Conservation (phyloP, 1,140 invertebrate species). For the Drosophila pallidifrons region DNA sequence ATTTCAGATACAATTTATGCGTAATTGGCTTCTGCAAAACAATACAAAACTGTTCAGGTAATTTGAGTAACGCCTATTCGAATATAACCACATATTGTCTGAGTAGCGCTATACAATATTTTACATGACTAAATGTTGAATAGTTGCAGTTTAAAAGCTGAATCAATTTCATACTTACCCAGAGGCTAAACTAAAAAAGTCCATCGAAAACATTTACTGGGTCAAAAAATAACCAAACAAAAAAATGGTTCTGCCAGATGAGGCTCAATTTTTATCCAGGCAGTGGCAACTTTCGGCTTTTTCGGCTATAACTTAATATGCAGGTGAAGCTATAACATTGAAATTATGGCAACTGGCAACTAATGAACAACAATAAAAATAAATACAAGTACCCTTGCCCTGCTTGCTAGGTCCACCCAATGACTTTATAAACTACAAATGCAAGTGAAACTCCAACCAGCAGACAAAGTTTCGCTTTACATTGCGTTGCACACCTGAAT, state of each 20-base stretch:
- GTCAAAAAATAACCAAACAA: conserved; percentile 12
- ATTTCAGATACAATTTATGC: conserved; percentile 1
- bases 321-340: conserved; percentile 61
- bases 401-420: neutral
- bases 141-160: neutral
- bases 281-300: conserved; percentile 25
- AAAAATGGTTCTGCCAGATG: neutral
- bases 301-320: conserved; percentile 33
- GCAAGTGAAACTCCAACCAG: conserved; percentile 28
- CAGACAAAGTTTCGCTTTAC: conserved; percentile 60
- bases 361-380: conserved; percentile 80
- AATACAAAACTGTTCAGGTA: conserved; percentile 4
- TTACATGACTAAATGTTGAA: too few species aligned
- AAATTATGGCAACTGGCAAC: conserved; percentile 75
- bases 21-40: conserved; percentile 10
- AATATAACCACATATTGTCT: neutral
- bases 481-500: conserved; percentile 61
- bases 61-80: neutral
- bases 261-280: neutral
- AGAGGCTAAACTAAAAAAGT: too few species aligned
- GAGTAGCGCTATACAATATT: neutral
- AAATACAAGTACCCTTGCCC: conserved; percentile 50
- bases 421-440: conserved; percentile 1
- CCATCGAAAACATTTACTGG: too few species aligned
- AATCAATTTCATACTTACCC: too few species aligned